These are phyloP conservation scores for Lordiphosa fenestrarum DNA, from an alignment of 2,888 invertebrate genomes.

Conservation along the genomic window DNA sequence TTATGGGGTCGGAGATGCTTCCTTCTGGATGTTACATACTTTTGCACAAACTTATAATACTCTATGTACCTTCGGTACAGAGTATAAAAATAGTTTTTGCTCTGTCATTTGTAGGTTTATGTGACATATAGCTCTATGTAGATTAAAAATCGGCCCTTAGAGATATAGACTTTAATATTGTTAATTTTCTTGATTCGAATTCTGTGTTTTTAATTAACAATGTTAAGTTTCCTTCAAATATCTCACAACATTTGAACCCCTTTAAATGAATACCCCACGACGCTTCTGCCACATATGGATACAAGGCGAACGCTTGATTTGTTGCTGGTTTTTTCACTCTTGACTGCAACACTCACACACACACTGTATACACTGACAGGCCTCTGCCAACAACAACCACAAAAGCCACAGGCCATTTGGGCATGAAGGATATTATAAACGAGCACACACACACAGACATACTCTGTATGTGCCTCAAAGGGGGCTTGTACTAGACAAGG, in stretches of 20 bases:
- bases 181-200: too few relatives aligned
- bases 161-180: too few relatives aligned
- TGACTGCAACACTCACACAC: constrained; percentile 56
- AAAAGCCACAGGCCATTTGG: constrained; percentile 70
- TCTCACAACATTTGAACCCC: background rate
- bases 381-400: constrained; percentile 56
- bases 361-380: constrained; percentile 34
- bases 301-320: constrained; percentile 62
- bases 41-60: too few relatives aligned
- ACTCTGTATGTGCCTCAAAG: constrained; percentile 30
- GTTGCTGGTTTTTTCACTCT: constrained; percentile 69
- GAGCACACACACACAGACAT: constrained; percentile 10
- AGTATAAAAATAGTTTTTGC: too few relatives aligned
- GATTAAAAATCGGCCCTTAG: too few relatives aligned
- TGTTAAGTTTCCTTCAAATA: background rate
- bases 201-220: too few relatives aligned
- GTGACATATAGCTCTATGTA: too few relatives aligned
- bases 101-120: too few relatives aligned
- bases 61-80: too few relatives aligned
- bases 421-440: constrained; percentile 65
- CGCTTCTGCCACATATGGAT: background rate
- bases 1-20: too few relatives aligned
- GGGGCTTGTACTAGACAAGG: constrained; percentile 56
- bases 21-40: too few relatives aligned
- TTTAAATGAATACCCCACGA: background rate